phyloP scores from a whole-genome alignment of 2,888 invertebrate genomes.

The Rhingia rostrata region DNA sequence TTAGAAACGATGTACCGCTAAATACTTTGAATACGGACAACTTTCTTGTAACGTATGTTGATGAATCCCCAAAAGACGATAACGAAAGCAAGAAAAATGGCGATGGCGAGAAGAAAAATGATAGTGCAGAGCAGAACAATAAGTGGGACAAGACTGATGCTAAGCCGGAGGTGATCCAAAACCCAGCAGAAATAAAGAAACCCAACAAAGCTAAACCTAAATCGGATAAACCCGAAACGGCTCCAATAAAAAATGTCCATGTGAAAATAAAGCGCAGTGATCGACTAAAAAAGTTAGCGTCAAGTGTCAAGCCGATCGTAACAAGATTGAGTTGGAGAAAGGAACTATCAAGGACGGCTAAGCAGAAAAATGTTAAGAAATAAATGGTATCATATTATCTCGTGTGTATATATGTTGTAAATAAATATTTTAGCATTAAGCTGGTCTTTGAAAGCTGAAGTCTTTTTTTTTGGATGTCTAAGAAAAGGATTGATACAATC shows the following conservation, averaged over 20 bases:
- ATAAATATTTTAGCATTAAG: background rate
- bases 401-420: background rate
- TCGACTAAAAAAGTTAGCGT: background rate
- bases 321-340: background rate
- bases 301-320: no score
- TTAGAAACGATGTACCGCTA: conserved; percentile 12
- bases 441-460: no score
- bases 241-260: background rate
- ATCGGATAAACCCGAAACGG: no score
- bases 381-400: background rate
- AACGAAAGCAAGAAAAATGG: background rate
- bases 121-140: background rate
- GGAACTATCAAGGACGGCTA: background rate
- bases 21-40: conserved; percentile 26
- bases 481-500: no score
- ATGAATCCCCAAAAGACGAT: background rate
- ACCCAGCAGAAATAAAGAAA: background rate
- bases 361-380: background rate
- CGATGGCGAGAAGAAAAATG: background rate
- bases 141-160: background rate
- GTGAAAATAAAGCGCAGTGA: background rate
- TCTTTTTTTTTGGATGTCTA: background rate
- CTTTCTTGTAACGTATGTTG: conserved; percentile 18
- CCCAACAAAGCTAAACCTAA: background rate
- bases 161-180: no score